Percentiles rank a stretch among this genome's conserved stretches.
These are phyloP conservation scores for Suillia variegata DNA, from an alignment of 2,888 invertebrate genomes.

Conservation along the genomic window DNA sequence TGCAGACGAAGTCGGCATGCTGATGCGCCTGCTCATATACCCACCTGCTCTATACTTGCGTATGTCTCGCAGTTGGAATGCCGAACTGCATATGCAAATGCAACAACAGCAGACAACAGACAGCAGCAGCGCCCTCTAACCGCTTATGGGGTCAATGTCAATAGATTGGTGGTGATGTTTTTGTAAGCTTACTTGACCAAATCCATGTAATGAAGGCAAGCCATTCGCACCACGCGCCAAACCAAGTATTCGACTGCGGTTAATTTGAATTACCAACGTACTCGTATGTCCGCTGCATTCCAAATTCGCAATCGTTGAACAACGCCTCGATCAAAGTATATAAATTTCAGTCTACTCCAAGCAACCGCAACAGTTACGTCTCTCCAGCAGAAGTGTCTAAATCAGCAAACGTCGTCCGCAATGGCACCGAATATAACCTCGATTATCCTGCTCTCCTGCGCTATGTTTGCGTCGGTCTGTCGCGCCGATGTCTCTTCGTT, in stretches of 20 bases:
- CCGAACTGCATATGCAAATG: neutral
- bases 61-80: no score
- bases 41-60: no score
- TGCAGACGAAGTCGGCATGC: no score
- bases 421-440: neutral
- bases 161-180: conserved; percentile 17
- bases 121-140: conserved; percentile 25
- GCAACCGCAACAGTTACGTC: neutral
- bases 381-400: neutral
- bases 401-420: neutral
- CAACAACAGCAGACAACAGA: neutral
- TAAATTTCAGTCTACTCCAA: neutral
- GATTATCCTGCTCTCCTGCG: neutral
- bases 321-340: no score
- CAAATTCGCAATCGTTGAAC: conserved; percentile 4
- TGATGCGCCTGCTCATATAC: no score
- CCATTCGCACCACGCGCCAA: conserved; percentile 7
- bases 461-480: conserved; percentile 20
- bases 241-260: no score
- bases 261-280: neutral
- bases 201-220: neutral
- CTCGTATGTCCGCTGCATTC: conserved; percentile 30
- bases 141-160: conserved; percentile 32
- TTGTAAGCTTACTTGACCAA: neutral
- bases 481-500: conserved; percentile 31